phyloP scores from a whole-genome alignment of 2,888 invertebrate genomes.

The Dysmachus trigonus region DNA sequence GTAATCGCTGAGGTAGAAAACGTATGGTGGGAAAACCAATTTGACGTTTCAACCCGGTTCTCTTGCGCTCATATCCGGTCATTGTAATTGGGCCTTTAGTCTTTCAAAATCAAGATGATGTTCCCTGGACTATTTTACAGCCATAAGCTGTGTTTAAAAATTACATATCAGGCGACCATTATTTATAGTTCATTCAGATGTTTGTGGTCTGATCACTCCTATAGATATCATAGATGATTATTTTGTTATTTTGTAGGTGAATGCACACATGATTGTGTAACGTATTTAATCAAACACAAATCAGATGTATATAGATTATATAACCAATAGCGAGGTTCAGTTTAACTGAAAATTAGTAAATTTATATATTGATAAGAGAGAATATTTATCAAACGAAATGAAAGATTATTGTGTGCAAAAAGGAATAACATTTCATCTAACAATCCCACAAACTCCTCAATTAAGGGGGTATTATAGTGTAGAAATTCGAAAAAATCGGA shows the following conservation, averaged over 20 bases:
- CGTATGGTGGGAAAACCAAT: no score
- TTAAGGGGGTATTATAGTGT: no score
- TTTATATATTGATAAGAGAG: conserved; percentile 50
- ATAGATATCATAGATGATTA: conserved; percentile 57
- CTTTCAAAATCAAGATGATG: no score
- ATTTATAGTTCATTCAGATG: conserved; percentile 57
- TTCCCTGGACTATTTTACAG: no score
- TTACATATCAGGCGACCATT: conserved; percentile 52
- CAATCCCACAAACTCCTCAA: conserved; percentile 60
- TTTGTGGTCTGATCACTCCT: conserved; percentile 46
- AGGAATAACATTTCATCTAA: conserved; percentile 58
- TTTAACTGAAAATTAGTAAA: conserved; percentile 55
- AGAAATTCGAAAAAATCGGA: no score
- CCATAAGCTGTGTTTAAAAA: no score
- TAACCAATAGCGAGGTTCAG: conserved; percentile 52
- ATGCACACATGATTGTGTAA: conserved; percentile 52
- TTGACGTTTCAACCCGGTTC: no score
- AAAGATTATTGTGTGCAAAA: conserved; percentile 56
- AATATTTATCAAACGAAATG: conserved; percentile 57
- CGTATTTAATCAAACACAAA: conserved; percentile 55
- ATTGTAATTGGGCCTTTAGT: no score
- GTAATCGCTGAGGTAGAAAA: no score
- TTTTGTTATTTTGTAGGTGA: conserved; percentile 57
- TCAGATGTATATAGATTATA: conserved; percentile 55
- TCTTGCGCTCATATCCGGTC: no score